Evolutionary conservation across 2,797 vertebrate species (phyloP).

Genomic region (Delichon dasypus): DNA sequence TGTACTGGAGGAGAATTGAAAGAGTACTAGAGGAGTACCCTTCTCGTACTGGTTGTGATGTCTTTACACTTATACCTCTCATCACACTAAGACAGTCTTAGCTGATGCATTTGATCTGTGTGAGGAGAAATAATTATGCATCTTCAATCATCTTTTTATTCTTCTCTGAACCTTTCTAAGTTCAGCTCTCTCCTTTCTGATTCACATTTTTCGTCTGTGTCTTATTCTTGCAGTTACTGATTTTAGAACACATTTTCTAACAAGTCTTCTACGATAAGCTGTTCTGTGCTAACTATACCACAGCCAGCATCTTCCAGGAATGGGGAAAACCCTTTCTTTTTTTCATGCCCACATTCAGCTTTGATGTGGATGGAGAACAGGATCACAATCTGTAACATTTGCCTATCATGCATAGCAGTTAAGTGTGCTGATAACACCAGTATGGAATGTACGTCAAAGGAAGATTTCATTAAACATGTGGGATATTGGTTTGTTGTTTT

Average conservation of each 20-base stretch:
- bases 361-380: neutral
- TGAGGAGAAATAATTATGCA: neutral
- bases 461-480: neutral
- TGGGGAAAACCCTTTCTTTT: neutral
- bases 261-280: neutral
- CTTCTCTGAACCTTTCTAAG: neutral
- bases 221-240: neutral
- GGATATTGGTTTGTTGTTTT: neutral
- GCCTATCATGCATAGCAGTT: neutral
- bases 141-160: neutral
- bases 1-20: neutral
- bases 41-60: neutral
- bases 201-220: neutral
- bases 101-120: neutral
- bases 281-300: neutral
- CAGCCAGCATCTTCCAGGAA: neutral
- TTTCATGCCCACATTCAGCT: neutral
- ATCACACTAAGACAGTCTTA: neutral
- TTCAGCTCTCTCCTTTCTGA: neutral
- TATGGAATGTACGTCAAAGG: neutral
- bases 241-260: neutral
- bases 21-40: neutral
- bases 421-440: neutral
- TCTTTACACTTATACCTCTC: neutral
- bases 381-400: neutral